Base-by-base conservation (phyloP, 2,888 invertebrate species). In the Xestia xanthographa region DNA sequence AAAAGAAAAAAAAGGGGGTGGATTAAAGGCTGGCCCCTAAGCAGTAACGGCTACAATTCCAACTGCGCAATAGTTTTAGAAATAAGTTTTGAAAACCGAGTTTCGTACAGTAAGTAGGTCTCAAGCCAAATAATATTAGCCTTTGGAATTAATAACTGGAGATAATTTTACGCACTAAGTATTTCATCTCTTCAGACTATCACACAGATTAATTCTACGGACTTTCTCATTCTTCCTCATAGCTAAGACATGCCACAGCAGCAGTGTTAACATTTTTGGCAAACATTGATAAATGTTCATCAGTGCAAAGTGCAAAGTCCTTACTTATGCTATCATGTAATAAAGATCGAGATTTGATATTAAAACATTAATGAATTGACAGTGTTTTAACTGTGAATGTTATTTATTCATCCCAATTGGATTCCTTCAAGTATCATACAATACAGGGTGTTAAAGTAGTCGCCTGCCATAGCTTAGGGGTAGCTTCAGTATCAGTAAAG, bases 281-380 rank as follows among this genome's bases (percentile, higher is more conserved):
- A 72, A 53, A 50, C 66, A 74, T 34, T 48, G 0, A n/a, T 34
- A 11, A 8, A 48, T 56, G 67, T 67, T 65, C 56, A 50, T 66
- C 29, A 43, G 22, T 14, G 5, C 65, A 77, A 83, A 68, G 83
- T 68, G 48, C 63, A 77, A 77, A 82, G 67, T 82, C 6, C 45
- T 45, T 6, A 34, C 41, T 60, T 43, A 41, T 12, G n/a, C 26
- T 79, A 70, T 34, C 58, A 60, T 22, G 34, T 26, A 34, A 22
- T 34, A 43, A 29, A 26, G 5, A 11, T 68, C 48, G 41, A 0
- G 41, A 29, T 50, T 76, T 17, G 34, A 26, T 62, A 72, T 62
- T 14, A 80, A 50, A 41, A 26, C 5, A 68, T 41, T n/a, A 17
- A 26, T 26, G 8, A 17, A 58, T 56, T 17, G 17, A 2, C 58